Conservation (phyloP, 2,113 vertebrate species). For the Scopus umbretta region DNA sequence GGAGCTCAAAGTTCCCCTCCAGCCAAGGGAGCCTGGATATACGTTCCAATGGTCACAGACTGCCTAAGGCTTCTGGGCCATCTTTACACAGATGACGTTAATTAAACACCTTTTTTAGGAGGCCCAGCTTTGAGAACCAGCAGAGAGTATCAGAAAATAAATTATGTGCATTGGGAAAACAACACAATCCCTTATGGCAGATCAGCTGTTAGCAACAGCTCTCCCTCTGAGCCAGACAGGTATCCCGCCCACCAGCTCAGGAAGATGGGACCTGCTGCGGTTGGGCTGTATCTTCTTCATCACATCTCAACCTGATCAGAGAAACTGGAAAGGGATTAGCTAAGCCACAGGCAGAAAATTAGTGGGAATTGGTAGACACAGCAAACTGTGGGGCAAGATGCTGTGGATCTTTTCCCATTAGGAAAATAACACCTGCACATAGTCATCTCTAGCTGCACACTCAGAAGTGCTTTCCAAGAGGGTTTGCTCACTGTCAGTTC, state of each 20-base stretch:
- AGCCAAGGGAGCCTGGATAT: background rate
- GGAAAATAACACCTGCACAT: background rate
- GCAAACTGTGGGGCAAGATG: background rate
- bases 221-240: background rate
- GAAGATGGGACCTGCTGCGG: background rate
- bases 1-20: background rate
- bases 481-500: background rate
- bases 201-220: background rate
- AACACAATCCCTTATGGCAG: background rate
- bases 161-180: background rate
- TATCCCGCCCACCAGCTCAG: background rate
- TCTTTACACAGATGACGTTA: background rate
- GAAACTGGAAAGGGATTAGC: background rate
- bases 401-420: background rate
- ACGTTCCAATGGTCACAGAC: background rate
- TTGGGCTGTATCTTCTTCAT: background rate
- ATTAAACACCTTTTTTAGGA: background rate
- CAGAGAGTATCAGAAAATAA: background rate
- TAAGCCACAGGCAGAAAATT: background rate
- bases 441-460: background rate
- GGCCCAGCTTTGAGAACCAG: background rate
- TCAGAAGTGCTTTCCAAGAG: background rate
- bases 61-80: background rate
- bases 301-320: background rate
- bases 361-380: background rate